phyloP scores from a whole-genome alignment of 2,113 vertebrate species.

The Cyphomyrus discorhynchus region DNA sequence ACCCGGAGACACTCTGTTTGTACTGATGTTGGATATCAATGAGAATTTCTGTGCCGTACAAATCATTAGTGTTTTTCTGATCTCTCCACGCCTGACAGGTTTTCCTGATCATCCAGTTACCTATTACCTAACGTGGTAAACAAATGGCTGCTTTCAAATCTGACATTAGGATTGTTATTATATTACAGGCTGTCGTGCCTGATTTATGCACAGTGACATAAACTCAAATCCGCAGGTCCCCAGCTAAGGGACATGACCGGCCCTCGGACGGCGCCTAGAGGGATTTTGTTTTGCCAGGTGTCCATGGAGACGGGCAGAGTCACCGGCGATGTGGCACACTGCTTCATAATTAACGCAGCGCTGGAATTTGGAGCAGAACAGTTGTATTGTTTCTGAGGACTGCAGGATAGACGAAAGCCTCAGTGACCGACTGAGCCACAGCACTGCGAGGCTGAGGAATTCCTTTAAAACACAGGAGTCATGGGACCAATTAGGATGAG shows the following conservation, averaged over 20 bases:
- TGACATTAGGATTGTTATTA: background rate
- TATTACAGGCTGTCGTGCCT: background rate
- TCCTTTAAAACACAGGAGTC: slow-evolving; percentile 50
- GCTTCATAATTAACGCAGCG: background rate
- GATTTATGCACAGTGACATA: background rate
- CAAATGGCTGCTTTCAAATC: background rate
- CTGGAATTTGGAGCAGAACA: background rate
- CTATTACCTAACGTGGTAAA: background rate
- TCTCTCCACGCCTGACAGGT: background rate
- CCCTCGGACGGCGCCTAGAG: background rate
- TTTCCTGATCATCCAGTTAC: background rate
- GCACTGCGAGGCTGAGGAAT: slow-evolving; percentile 35
- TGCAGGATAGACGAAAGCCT: background rate
- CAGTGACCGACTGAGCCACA: slow-evolving; percentile 20
- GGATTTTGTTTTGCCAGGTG: background rate
- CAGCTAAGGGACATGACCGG: background rate
- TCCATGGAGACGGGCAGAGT: background rate
- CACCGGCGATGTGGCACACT: background rate
- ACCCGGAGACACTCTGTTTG: background rate
- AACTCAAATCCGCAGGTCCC: background rate
- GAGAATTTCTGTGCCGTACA: background rate
- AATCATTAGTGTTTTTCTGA: background rate
- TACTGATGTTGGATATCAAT: background rate
- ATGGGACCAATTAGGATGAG: slow-evolving; percentile 56
- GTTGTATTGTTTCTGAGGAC: slow-evolving; percentile 4